These are phyloP conservation scores for Holotrichia oblita DNA, from an alignment of 1,140 invertebrate genomes.

Conservation along the genomic window DNA sequence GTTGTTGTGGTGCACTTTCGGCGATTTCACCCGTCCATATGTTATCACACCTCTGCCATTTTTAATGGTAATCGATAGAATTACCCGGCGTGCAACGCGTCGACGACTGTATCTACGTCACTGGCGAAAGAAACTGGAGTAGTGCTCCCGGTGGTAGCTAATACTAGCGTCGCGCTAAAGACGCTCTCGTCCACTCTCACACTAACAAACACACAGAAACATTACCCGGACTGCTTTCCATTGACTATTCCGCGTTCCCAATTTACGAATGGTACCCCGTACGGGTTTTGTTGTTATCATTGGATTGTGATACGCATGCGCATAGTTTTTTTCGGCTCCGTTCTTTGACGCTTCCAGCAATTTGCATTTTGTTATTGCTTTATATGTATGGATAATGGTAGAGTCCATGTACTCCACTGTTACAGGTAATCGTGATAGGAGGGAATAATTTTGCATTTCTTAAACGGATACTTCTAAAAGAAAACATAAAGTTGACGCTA, in stretches of 20 bases:
- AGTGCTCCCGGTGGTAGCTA: not conserved
- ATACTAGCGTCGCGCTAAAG: not conserved
- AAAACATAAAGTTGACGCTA: no score
- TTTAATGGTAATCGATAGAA: constrained; percentile 39
- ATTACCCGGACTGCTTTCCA: not conserved
- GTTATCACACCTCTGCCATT: constrained; percentile 43
- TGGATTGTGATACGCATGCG: not conserved
- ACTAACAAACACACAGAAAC: not conserved
- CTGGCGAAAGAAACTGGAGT: not conserved
- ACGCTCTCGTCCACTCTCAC: not conserved
- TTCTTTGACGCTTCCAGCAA: no score
- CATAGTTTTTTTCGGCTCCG: no score
- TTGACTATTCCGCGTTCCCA: not conserved
- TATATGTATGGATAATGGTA: no score
- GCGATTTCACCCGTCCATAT: constrained; percentile 39
- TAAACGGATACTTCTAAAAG: no score
- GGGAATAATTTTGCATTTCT: no score
- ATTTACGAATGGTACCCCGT: not conserved
- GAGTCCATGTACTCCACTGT: no score
- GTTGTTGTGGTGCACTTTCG: not conserved
- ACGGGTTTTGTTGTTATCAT: no score
- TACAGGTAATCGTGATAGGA: no score
- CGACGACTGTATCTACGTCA: constrained; percentile 38
- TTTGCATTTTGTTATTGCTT: no score
- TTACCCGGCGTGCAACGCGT: constrained; percentile 26